Conservation (phyloP, 2,797 vertebrate species). For the Eremophila alpestris region DNA sequence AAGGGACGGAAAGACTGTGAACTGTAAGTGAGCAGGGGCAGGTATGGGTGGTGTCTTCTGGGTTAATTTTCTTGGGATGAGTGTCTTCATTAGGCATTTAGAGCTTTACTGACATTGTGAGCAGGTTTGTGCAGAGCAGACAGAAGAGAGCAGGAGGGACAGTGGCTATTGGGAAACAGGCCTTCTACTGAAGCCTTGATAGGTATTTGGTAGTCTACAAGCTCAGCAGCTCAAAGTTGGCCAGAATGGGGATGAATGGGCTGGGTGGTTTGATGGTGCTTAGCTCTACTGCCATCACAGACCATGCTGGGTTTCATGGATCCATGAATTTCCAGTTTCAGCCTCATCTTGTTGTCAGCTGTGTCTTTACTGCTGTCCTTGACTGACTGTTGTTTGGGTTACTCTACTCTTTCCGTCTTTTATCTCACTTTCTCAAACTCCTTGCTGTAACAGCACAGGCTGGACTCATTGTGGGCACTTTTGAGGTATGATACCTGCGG, state of each 20-base stretch:
- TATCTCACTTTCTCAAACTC: background rate
- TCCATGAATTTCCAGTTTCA: background rate
- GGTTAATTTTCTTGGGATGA: background rate
- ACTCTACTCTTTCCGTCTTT: background rate
- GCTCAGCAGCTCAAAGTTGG: background rate
- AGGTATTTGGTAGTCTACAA: background rate
- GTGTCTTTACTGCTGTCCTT: constrained; percentile 33
- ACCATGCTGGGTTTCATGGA: background rate
- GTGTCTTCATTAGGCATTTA: background rate
- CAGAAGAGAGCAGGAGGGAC: background rate
- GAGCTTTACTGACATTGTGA: background rate
- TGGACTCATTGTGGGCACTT: background rate
- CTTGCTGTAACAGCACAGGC: background rate
- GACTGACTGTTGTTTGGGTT: constrained; percentile 23
- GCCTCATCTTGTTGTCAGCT: background rate
- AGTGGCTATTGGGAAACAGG: background rate
- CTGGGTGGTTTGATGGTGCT: background rate
- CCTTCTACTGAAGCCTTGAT: background rate
- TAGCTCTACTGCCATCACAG: background rate
- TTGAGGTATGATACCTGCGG: background rate
- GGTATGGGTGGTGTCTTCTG: background rate
- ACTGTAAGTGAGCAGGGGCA: constrained; percentile 78
- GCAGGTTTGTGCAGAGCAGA: background rate
- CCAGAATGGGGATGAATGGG: background rate
- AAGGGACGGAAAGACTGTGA: constrained; percentile 88